Conservation (phyloP, 2,888 invertebrate species). For the Callosobruchus maculatus region DNA sequence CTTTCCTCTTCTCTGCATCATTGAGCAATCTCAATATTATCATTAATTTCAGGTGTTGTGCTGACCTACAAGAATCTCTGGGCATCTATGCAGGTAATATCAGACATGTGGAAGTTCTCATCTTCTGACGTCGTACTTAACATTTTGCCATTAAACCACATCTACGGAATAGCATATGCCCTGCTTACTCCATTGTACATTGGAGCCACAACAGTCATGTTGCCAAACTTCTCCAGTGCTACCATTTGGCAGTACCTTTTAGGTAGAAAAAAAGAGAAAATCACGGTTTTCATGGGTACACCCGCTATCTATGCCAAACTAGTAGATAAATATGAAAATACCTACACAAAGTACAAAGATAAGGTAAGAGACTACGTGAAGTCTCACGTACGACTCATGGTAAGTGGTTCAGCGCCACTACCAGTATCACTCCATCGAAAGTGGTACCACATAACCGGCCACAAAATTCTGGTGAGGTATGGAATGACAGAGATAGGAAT, state of each 20-base stretch:
- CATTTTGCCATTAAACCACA: not conserved
- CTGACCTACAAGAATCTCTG: not conserved
- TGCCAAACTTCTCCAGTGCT: not conserved
- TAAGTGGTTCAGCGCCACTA: not conserved
- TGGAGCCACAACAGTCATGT: not conserved
- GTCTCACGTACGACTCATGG: too few species aligned
- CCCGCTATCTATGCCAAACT: too few species aligned
- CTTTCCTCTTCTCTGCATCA: too few species aligned
- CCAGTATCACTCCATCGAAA: not conserved
- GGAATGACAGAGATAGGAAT: not conserved
- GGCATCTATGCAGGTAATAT: not conserved
- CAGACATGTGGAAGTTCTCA: not conserved
- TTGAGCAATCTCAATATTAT: too few species aligned
- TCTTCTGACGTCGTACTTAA: not conserved
- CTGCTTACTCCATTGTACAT: not conserved
- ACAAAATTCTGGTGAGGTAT: not conserved
- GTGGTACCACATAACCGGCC: not conserved
- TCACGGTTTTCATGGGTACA: too few species aligned
- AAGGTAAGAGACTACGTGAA: too few species aligned
- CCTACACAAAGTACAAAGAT: too few species aligned
- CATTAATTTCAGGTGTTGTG: not conserved
- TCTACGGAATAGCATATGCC: not conserved
- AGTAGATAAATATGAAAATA: too few species aligned
- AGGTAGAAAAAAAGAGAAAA: too few species aligned
- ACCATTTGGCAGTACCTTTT: too few species aligned